Conservation (phyloP, 2,797 vertebrate genomes). For the Helarctos malayanus region DNA sequence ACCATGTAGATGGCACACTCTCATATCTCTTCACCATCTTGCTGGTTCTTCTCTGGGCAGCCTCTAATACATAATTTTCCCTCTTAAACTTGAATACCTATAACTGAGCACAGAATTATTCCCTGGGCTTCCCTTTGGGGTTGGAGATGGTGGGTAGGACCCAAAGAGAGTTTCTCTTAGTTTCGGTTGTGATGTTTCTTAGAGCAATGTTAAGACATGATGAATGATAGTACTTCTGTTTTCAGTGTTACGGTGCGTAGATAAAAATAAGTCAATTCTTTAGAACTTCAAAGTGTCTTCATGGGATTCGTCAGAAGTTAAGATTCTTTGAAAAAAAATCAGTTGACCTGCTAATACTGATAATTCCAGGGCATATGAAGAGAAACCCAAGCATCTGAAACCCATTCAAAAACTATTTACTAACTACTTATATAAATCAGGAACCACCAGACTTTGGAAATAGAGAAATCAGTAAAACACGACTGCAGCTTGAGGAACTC, state of each 20-base stretch:
- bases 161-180: not conserved
- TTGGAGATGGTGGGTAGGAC: not conserved
- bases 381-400: slow-evolving; percentile 19
- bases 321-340: slow-evolving; percentile 43
- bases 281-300: slow-evolving; percentile 35
- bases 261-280: slow-evolving; percentile 54
- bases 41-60: not conserved
- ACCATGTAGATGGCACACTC: not conserved
- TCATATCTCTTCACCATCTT: not conserved
- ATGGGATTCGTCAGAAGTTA: slow-evolving; percentile 34
- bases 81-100: not conserved
- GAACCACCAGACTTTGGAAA: slow-evolving; percentile 24
- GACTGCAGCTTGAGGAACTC: slow-evolving; percentile 25
- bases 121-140: not conserved
- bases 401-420: slow-evolving; percentile 29
- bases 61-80: not conserved
- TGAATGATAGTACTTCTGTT: slow-evolving; percentile 1
- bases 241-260: not conserved
- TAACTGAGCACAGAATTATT: not conserved
- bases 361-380: slow-evolving; percentile 22
- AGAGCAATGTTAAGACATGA: not conserved
- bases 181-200: slow-evolving; percentile 32
- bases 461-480: slow-evolving; percentile 19
- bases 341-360: not conserved
- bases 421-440: slow-evolving; percentile 16